A percentile compares a stretch with the other conserved stretches of the same genome.
These are phyloP conservation scores for Melipona quadrifasciata DNA, from an alignment of 1,140 invertebrate genomes.

Conservation along the genomic window DNA sequence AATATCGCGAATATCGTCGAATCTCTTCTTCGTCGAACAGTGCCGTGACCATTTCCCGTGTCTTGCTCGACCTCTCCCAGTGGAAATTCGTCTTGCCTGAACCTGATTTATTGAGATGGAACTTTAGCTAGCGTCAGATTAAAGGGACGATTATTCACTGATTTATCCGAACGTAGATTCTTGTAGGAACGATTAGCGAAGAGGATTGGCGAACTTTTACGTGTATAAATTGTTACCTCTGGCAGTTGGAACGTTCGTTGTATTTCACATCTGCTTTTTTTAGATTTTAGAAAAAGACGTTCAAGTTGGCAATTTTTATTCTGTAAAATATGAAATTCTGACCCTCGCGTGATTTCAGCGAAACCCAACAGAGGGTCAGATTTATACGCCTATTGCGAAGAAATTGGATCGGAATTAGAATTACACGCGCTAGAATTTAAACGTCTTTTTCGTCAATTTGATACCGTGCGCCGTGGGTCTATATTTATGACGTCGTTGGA, in stretches of 20 bases:
- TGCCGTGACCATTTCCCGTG: not conserved
- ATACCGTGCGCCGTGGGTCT: too few relatives aligned
- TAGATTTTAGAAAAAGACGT: too few relatives aligned
- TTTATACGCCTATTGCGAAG: too few relatives aligned
- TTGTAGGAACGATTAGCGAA: not conserved
- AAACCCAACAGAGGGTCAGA: too few relatives aligned
- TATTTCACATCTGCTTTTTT: too few relatives aligned
- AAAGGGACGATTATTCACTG: not conserved
- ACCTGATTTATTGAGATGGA: not conserved
- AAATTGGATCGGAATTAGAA: too few relatives aligned
- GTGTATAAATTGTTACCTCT: not conserved
- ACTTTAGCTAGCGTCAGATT: not conserved
- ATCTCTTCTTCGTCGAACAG: too few relatives aligned
- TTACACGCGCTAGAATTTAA: too few relatives aligned
- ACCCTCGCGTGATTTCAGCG: too few relatives aligned
- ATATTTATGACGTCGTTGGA: not conserved
- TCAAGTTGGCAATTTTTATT: too few relatives aligned
- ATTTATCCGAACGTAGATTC: not conserved
- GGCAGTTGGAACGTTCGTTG: not conserved
- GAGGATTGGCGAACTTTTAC: not conserved
- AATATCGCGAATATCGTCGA: too few relatives aligned
- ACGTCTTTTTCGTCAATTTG: too few relatives aligned
- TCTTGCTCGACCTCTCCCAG: not conserved
- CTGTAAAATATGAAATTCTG: not conserved
- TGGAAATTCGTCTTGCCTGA: not conserved